Evolutionary conservation across 2,888 invertebrate species (phyloP), one percentile per base, ranked within the genome.

Genomic region (Gisinianus flammeolus): DNA sequence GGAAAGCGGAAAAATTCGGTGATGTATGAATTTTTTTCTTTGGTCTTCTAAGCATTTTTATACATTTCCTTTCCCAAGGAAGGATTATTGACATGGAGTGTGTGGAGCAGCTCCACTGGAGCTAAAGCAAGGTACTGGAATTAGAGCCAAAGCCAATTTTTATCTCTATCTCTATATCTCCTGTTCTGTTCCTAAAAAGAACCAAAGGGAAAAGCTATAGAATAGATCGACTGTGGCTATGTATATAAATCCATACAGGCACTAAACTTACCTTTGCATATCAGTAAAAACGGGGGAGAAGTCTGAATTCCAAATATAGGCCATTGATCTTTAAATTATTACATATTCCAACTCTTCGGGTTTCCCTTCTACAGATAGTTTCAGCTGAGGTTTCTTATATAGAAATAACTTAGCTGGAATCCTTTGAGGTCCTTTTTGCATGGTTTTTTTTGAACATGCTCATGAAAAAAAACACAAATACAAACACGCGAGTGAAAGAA

Each of bases 271-370:
- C 6, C 44, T 44, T 16, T 44, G 8, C 3, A 16, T 44, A 16
- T 8, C 35, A 5, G 5, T 12, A 12, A 12, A 35, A 35, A 35
- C 35, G 35, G 35, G 12, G 35, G 12, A 35, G 10, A 26, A 67
- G 4, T 2, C 8, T n/a, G 19, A 67, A 30, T 2, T 6, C 19
- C 35, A 67, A 67, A 33, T 67, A 33, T 67, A 67, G 67, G 67
- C 67, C 67, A 67, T 67, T 67, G 67, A 67, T 67, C 67, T 33
- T 67, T 0, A 67, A 67, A 67, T 67, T 19, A 67, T 67, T 67
- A 67, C 33, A 28, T 5, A 33, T 26, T 66, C 66, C 28, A 6
- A 66, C 4, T 66, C 28, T 30, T 10, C 5, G 1, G 22, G n/a
- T 58, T 30, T 58, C 58, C 58, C n/a, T n/a, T n/a, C n/a, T n/a